These are phyloP conservation scores for Coptotermes formosanus DNA, from an alignment of 1,140 invertebrate species.

Conservation along the genomic window DNA sequence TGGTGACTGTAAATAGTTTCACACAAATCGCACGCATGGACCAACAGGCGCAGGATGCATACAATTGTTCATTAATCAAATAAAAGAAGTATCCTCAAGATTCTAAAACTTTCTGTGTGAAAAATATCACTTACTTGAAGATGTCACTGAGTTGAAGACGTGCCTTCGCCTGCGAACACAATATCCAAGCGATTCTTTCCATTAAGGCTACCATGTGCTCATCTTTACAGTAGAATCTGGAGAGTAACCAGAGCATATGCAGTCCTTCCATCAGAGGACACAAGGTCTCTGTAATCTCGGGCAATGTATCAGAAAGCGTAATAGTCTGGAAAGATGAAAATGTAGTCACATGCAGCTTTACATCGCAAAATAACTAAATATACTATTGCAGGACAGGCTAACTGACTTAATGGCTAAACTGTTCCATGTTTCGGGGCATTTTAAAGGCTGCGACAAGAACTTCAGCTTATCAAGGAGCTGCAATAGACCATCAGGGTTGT, in stretches of 20 bases:
- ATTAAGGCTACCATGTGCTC: constrained; percentile 75
- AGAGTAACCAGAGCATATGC: constrained; percentile 80
- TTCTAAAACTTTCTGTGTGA: background rate
- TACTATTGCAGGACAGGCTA: background rate
- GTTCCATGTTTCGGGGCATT: too few relatives aligned
- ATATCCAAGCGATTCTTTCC: constrained; percentile 74
- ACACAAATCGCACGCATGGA: background rate
- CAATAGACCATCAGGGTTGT: too few relatives aligned
- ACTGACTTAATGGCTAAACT: background rate
- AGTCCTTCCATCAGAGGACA: constrained; percentile 77
- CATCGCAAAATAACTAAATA: background rate
- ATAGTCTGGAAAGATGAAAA: constrained; percentile 60
- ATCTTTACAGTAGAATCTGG: constrained; percentile 69
- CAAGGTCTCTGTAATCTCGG: constrained; percentile 67
- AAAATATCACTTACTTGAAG: constrained; percentile 58
- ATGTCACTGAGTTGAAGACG: constrained; percentile 69
- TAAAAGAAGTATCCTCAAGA: background rate
- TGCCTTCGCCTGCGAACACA: constrained; percentile 70
- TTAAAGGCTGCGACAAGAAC: too few relatives aligned
- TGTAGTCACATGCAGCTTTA: background rate
- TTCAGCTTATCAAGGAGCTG: too few relatives aligned
- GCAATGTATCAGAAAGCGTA: constrained; percentile 66
- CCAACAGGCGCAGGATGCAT: background rate
- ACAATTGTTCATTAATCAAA: background rate
- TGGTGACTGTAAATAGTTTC: background rate